phyloP scores from a whole-genome alignment of 2,113 vertebrate genomes.

The Strigops habroptila region DNA sequence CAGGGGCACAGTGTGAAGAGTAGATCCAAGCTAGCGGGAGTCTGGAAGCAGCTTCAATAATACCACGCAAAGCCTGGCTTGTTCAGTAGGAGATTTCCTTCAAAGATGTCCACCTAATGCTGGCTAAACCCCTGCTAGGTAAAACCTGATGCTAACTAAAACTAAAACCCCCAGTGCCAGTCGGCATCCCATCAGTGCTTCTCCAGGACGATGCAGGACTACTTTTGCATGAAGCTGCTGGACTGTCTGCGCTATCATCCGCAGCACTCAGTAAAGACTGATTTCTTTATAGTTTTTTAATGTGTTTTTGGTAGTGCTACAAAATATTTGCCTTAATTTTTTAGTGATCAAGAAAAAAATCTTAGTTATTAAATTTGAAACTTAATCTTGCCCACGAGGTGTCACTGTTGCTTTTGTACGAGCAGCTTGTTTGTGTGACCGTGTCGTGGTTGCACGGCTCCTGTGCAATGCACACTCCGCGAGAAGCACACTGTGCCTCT shows the following conservation, averaged over 20 bases:
- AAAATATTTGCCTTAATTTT: neutral
- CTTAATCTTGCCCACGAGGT: constrained; percentile 48
- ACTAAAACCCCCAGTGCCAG: too few relatives aligned
- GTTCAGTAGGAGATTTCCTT: neutral
- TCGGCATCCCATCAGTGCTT: neutral
- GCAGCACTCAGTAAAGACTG: neutral
- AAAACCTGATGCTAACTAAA: neutral
- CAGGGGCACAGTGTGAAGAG: neutral
- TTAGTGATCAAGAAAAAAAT: neutral
- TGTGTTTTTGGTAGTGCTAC: neutral
- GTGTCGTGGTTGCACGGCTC: fast-evolving
- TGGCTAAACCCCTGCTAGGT: neutral
- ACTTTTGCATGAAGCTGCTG: neutral
- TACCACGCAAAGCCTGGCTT: neutral
- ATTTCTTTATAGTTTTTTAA: neutral
- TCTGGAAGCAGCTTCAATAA: neutral
- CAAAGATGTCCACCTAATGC: neutral
- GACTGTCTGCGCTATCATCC: neutral
- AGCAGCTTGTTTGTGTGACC: fast-evolving
- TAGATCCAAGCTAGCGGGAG: neutral
- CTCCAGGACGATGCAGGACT: neutral
- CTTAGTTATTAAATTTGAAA: fast-evolving
- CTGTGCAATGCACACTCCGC: fast-evolving
- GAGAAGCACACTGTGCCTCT: neutral
- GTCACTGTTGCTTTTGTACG: constrained; percentile 35